These are phyloP conservation scores for Drosophila lini DNA, from an alignment of 1,140 invertebrate genomes.

Conservation along the genomic window DNA sequence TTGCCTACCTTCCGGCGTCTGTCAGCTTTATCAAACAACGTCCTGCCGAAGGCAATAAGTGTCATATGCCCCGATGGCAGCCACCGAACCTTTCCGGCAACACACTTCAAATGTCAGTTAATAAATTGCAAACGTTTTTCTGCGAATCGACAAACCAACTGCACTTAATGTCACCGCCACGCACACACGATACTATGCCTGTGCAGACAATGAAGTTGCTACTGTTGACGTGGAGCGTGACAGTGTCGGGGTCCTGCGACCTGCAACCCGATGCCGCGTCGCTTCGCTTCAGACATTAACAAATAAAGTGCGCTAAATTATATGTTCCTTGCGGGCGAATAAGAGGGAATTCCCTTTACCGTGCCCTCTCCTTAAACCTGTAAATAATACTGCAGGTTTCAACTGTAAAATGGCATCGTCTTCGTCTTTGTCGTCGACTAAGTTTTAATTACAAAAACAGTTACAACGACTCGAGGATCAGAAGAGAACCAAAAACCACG, in stretches of 20 bases:
- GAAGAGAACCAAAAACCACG: not conserved
- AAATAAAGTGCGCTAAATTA: constrained; percentile 21
- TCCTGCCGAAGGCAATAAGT: constrained; percentile 10
- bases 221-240: constrained; percentile 17
- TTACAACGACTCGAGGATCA: constrained; percentile 1
- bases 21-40: constrained; percentile 5
- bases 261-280: constrained; percentile 6
- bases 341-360: not conserved
- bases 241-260: constrained; percentile 1
- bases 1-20: not conserved
- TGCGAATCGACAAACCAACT: constrained; percentile 18
- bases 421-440: constrained; percentile 14
- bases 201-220: constrained; percentile 16
- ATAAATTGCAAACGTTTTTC: constrained; percentile 20
- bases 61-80: constrained; percentile 1
- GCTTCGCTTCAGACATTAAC: constrained; percentile 15
- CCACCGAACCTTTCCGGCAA: not conserved
- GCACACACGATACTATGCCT: not conserved
- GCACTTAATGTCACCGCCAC: constrained; percentile 18
- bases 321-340: constrained; percentile 13
- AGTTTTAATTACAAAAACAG: constrained; percentile 19
- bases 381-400: constrained; percentile 14
- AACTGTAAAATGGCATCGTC: constrained; percentile 13
- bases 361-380: constrained; percentile 1
- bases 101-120: constrained; percentile 13